These are phyloP conservation scores for Tokudaia tokunoshimensis DNA, from an alignment of 2,797 vertebrate species.

Conservation along the genomic window DNA sequence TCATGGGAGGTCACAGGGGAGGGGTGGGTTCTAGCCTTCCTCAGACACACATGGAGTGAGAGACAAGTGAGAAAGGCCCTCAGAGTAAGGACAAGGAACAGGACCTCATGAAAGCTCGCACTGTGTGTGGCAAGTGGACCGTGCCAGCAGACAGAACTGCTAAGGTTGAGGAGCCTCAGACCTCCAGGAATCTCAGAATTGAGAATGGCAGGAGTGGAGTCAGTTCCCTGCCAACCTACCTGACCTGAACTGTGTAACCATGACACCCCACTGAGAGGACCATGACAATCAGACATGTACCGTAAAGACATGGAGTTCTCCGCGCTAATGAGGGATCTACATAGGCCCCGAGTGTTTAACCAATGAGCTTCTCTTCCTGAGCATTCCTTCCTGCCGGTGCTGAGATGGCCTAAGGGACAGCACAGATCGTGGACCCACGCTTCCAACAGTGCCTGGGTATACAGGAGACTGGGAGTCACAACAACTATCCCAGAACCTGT, in stretches of 20 bases:
- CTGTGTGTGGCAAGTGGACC: not conserved
- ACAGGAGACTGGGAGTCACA: no score
- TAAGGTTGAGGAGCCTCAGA: not conserved
- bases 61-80: not conserved
- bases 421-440: no score
- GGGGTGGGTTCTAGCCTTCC: not conserved
- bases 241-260: not conserved
- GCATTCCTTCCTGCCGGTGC: no score
- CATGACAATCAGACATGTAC: not conserved
- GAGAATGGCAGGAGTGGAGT: not conserved
- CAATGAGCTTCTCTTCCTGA: no score
- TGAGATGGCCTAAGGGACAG: no score
- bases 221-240: not conserved
- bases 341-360: no score
- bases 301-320: not conserved
- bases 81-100: not conserved
- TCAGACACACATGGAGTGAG: not conserved
- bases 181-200: not conserved
- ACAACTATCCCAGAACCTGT: not conserved
- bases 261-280: not conserved
- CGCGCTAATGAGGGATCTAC: not conserved
- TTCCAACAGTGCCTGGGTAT: no score
- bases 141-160: not conserved
- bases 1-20: accelerated
- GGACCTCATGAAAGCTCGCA: not conserved